Percentiles rank a stretch among this genome's conserved stretches.
phyloP scores from a whole-genome alignment of 2,797 vertebrate species.

The Propithecus deckenii region DNA sequence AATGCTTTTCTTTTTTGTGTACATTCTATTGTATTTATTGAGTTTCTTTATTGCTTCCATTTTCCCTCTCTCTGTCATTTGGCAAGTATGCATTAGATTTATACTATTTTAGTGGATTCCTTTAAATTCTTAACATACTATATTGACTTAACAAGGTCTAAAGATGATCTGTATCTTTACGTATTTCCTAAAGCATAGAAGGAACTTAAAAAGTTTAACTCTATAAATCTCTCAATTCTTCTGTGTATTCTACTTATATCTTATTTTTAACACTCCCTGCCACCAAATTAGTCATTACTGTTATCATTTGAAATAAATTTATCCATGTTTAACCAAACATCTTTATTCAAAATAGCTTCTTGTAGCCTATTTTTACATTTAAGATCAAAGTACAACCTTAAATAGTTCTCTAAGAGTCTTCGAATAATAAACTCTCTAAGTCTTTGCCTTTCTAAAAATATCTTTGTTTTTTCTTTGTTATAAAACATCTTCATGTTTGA shows the following conservation, averaged over 20 bases:
- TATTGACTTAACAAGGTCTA: not conserved
- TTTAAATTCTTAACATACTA: not conserved
- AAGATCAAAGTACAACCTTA: not conserved
- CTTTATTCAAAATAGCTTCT: not conserved
- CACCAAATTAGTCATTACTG: not conserved
- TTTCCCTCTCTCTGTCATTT: not conserved
- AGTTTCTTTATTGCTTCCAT: not conserved
- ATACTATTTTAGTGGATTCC: constrained; percentile 4
- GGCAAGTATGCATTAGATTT: not conserved
- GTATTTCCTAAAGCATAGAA: not conserved
- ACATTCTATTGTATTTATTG: not conserved
- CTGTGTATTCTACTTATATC: not conserved
- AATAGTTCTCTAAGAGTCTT: not conserved
- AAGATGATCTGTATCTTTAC: not conserved
- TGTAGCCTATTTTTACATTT: not conserved
- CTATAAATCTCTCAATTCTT: not conserved
- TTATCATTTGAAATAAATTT: not conserved
- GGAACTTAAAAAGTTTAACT: not conserved
- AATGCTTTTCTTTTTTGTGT: not conserved
- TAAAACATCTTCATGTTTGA: not conserved
- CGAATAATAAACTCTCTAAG: not conserved
- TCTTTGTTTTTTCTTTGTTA: not conserved
- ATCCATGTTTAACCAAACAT: not conserved
- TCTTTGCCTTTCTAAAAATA: not conserved
- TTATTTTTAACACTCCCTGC: not conserved